These are phyloP conservation scores for Mus caroli DNA, from an alignment of 2,797 vertebrate species.

Conservation along the genomic window DNA sequence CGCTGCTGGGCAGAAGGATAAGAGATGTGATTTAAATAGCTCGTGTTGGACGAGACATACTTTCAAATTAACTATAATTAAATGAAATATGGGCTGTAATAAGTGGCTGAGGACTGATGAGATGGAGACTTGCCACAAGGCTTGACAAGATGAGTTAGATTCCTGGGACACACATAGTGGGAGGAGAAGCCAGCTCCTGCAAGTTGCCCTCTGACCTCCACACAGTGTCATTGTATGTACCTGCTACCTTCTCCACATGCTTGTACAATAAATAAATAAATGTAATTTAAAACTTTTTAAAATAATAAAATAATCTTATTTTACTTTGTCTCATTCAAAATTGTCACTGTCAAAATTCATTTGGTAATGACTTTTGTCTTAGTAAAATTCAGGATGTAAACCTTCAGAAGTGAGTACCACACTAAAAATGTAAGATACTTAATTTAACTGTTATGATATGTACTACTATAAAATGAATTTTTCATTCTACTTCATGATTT, in stretches of 20 bases:
- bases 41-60: slow-evolving; percentile 12
- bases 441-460: background rate
- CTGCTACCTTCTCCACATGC: background rate
- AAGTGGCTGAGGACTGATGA: background rate
- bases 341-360: background rate
- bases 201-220: background rate
- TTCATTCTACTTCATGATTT: background rate
- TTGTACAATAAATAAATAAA: background rate
- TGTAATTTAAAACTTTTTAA: background rate
- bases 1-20: slow-evolving; percentile 29
- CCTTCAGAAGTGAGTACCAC: background rate
- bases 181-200: background rate
- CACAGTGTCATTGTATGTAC: background rate
- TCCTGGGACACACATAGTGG: too few relatives aligned
- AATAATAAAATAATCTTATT: background rate
- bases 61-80: slow-evolving; percentile 56
- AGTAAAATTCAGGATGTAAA: background rate
- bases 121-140: background rate
- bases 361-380: background rate
- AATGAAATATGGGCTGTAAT: background rate
- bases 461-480: slow-evolving; percentile 4
- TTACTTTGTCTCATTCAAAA: background rate
- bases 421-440: background rate
- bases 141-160: background rate
- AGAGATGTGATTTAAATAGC: slow-evolving; percentile 44